Evolutionary conservation across 2,797 vertebrate species (phyloP).

Genomic region (Pseudocheirus occidentalis): DNA sequence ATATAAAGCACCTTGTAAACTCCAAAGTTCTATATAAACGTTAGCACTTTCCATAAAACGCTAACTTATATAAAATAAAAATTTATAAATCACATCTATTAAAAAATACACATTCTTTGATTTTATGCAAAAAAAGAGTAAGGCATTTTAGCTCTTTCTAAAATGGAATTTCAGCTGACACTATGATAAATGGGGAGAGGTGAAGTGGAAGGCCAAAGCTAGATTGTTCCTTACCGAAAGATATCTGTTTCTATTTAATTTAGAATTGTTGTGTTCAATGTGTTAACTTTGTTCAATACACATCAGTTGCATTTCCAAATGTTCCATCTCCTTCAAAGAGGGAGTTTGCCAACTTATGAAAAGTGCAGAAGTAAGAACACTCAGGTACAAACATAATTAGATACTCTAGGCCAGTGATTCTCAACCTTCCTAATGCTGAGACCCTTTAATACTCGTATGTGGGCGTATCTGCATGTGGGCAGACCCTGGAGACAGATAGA

Average conservation of each 20-base stretch:
- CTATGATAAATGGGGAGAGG: background rate
- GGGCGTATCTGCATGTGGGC: too few relatives aligned
- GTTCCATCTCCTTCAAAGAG: background rate
- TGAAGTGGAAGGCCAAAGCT: background rate
- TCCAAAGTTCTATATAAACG: too few relatives aligned
- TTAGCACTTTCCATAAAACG: too few relatives aligned
- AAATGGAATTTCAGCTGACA: background rate
- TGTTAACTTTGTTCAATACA: background rate
- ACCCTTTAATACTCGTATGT: too few relatives aligned
- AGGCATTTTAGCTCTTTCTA: background rate
- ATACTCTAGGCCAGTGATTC: too few relatives aligned
- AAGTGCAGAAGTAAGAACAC: background rate
- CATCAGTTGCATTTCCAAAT: background rate
- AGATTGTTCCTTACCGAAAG: accelerated
- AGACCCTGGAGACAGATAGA: too few relatives aligned
- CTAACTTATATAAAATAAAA: background rate
- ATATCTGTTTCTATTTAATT: background rate
- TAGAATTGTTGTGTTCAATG: background rate
- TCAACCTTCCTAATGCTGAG: too few relatives aligned
- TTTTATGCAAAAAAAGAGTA: background rate
- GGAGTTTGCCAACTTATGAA: accelerated
- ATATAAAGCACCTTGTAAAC: too few relatives aligned
- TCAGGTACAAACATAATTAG: background rate
- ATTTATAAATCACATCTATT: background rate
- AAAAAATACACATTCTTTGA: background rate